Conservation (phyloP, 2,113 vertebrate genomes). For the Callipepla californica region DNA sequence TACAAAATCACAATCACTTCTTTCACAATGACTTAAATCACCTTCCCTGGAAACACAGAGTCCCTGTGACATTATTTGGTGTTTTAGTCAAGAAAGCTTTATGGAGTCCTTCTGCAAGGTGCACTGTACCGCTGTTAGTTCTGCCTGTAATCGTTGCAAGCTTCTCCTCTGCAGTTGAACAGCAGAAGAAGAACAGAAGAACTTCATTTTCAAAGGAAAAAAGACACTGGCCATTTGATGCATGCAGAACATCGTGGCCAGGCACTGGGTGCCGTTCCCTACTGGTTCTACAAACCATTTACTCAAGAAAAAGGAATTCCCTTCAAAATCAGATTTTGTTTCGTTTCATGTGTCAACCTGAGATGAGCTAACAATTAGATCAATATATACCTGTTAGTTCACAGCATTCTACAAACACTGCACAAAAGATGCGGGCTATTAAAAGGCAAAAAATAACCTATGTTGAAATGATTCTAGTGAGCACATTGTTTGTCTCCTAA, state of each 20-base stretch:
- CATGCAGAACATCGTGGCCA: background rate
- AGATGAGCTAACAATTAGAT: background rate
- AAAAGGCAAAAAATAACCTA: background rate
- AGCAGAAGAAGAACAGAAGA: background rate
- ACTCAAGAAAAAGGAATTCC: background rate
- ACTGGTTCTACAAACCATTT: background rate
- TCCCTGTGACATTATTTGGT: background rate
- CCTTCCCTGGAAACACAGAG: background rate
- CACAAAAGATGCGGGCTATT: background rate
- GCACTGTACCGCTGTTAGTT: background rate
- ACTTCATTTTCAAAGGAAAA: background rate
- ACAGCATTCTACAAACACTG: background rate
- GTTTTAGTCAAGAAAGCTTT: conserved; percentile 9
- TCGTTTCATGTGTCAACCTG: background rate
- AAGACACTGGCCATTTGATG: too few relatives aligned
- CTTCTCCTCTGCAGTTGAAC: background rate
- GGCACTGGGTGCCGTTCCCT: background rate
- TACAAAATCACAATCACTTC: background rate
- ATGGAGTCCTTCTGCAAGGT: background rate
- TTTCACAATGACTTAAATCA: conserved; percentile 5
- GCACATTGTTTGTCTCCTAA: background rate
- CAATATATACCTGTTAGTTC: background rate
- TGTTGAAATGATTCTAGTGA: background rate
- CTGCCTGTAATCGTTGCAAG: background rate
- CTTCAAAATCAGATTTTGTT: background rate